phyloP scores from a whole-genome alignment of 2,113 vertebrate species.

The Eptatretus burgeri region DNA sequence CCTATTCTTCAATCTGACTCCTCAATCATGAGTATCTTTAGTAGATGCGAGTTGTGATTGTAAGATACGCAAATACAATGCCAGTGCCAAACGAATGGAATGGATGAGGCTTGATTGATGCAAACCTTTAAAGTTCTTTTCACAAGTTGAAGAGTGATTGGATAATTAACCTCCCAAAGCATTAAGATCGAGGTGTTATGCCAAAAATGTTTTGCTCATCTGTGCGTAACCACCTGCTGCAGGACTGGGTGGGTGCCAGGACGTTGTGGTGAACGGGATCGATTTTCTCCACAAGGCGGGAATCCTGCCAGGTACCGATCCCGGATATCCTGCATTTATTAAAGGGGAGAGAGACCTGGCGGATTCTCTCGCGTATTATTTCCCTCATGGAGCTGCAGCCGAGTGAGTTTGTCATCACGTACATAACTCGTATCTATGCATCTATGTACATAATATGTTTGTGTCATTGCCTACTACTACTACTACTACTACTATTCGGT shows the following conservation, averaged over 20 bases:
- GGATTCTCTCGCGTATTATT: slow-evolving; percentile 39
- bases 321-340: slow-evolving; percentile 28
- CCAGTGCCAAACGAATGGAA: no score
- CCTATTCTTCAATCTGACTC: no score
- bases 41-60: no score
- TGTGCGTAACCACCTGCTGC: neutral
- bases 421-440: neutral
- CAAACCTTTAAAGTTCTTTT: no score
- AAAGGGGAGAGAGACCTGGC: slow-evolving; percentile 23
- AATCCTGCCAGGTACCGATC: slow-evolving; percentile 17
- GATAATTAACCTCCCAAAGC: no score
- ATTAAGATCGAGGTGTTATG: no score
- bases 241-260: slow-evolving; percentile 42
- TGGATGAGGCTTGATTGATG: no score
- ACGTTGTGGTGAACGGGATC: slow-evolving; percentile 30
- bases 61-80: no score
- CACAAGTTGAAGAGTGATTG: no score
- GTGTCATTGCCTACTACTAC: neutral
- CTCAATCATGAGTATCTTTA: no score
- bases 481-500: neutral
- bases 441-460: neutral
- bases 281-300: slow-evolving; percentile 25
- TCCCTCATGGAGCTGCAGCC: slow-evolving; percentile 32
- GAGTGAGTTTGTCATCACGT: slow-evolving; percentile 22
- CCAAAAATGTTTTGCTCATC: no score